A percentile compares a stretch with the other conserved stretches of the same genome.
Evolutionary conservation across 2,888 invertebrate species (phyloP).

Genomic region (Eueremaeus valkanovi): DNA sequence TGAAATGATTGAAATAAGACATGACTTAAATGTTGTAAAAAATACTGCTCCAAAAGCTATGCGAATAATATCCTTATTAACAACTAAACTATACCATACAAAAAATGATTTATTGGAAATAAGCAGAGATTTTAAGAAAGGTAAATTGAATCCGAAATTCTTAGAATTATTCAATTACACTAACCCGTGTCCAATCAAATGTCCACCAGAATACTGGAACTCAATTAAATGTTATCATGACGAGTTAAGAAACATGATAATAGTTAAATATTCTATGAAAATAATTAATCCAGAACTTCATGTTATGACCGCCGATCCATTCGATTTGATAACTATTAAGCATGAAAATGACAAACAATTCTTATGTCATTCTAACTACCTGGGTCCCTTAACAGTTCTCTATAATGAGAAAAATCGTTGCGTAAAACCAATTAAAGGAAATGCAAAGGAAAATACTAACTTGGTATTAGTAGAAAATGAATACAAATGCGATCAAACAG

Average conservation of each 20-base stretch:
- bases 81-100: background rate
- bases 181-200: background rate
- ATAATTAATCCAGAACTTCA: background rate
- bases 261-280: constrained; percentile 1
- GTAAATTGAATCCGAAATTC: background rate
- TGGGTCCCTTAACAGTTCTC: background rate
- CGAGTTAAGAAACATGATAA: background rate
- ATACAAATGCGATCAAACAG: background rate
- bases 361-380: background rate
- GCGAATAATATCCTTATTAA: background rate
- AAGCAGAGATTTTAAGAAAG: background rate
- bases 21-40: background rate
- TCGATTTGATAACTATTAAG: background rate
- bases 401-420: background rate
- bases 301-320: background rate
- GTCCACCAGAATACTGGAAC: background rate
- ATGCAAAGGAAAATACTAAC: background rate
- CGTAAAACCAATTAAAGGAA: constrained; percentile 5
- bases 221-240: background rate
- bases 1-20: background rate
- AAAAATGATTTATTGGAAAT: background rate
- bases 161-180: constrained; percentile 12
- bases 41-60: background rate
- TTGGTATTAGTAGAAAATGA: background rate
- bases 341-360: background rate